Evolutionary conservation across 2,797 vertebrate species (phyloP).

Genomic region (Cryptoblepharus egeriae): DNA sequence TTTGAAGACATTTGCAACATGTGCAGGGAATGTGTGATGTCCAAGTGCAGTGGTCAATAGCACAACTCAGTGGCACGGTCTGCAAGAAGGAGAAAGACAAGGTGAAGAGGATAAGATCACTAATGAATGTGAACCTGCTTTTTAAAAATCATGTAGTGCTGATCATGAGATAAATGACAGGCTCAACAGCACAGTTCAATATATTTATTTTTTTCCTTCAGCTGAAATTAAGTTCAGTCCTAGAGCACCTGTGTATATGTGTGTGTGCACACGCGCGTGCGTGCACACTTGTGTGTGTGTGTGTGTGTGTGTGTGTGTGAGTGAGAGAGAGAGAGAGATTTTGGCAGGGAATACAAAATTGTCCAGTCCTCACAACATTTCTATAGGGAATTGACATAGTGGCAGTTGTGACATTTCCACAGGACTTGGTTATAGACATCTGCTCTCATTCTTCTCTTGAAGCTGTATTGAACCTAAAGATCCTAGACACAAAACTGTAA

Average conservation of each 20-base stretch:
- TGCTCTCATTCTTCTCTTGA: not conserved
- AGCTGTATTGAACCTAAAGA: not conserved
- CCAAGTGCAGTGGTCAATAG: no score
- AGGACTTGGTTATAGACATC: not conserved
- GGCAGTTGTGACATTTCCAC: not conserved
- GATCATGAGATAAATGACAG: no score
- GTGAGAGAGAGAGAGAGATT: no score
- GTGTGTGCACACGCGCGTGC: no score
- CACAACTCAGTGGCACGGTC: no score
- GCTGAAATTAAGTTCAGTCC: not conserved
- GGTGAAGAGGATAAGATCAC: not conserved
- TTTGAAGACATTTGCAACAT: no score
- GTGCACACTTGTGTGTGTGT: not conserved
- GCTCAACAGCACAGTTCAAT: not conserved
- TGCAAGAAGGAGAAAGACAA: no score
- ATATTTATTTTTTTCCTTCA: not conserved
- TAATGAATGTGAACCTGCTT: no score
- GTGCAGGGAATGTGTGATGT: no score
- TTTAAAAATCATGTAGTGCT: no score
- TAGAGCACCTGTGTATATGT: not conserved
- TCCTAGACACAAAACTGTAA: not conserved
- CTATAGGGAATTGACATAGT: not conserved
- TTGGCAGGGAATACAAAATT: not conserved
- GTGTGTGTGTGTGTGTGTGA: not conserved
- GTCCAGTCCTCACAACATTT: not conserved